Percentiles rank a stretch among this genome's conserved stretches.
These are phyloP conservation scores for Corythornis vintsioides DNA, from an alignment of 2,113 vertebrate species.

Conservation along the genomic window DNA sequence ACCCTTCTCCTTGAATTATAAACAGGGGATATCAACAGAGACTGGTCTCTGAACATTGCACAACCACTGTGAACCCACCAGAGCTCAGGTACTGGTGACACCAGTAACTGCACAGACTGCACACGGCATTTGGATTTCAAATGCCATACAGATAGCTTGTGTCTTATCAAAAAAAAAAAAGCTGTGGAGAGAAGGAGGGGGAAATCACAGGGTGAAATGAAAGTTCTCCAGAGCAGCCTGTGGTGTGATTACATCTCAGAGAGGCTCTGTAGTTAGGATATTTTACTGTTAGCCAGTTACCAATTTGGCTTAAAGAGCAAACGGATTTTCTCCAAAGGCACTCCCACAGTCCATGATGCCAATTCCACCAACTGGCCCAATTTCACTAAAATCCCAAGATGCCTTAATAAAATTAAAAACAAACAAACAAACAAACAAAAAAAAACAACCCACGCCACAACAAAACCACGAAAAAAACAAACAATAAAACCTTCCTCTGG, in stretches of 20 bases:
- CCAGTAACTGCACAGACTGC: not conserved
- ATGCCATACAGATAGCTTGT: not conserved
- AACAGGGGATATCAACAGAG: not conserved
- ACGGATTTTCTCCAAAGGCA: slow-evolving; percentile 75
- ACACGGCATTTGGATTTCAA: not conserved
- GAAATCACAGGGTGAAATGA: slow-evolving; percentile 38
- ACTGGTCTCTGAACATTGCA: not conserved
- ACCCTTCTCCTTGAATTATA: not conserved
- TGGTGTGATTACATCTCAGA: slow-evolving; percentile 63
- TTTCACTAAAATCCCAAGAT: slow-evolving; percentile 66
- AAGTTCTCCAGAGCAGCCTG: slow-evolving; percentile 42
- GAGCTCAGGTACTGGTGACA: not conserved
- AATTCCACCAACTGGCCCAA: slow-evolving; percentile 64
- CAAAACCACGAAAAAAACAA: no score
- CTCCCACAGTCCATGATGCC: slow-evolving; percentile 51
- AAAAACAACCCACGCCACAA: no score
- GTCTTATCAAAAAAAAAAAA: slow-evolving; percentile 12
- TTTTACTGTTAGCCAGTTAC: slow-evolving; percentile 56
- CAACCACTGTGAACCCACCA: not conserved
- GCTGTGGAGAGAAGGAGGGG: not conserved
- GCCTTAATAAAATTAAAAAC: slow-evolving; percentile 43
- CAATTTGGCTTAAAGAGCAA: slow-evolving; percentile 72
- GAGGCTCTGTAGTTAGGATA: slow-evolving; percentile 34
- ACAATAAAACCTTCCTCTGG: not conserved
- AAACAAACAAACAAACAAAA: no score